Evolutionary conservation across 2,113 vertebrate genomes (phyloP), one percentile per base, ranked within the genome.

Genomic region (Protobothrops mucrosquamatus): DNA sequence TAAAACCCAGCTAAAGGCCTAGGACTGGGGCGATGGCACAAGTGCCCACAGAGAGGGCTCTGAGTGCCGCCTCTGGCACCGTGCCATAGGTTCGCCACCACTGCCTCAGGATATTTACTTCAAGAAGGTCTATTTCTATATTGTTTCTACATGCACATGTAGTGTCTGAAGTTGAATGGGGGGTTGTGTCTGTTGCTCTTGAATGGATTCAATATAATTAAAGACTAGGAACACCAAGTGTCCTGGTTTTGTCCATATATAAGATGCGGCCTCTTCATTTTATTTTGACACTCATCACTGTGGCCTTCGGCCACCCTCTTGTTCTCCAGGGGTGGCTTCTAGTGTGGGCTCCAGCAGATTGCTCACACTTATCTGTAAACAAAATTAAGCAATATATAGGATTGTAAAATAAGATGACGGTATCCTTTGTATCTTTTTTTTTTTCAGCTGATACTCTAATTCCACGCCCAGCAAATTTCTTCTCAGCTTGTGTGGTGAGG

Each of bases 381-480:
- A 52, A 86, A 34, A 52, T 43, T n/a, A 39, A 15, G 11, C 24
- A 89, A 20, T 34, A 61, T 59, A 43, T 55, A 61, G 51, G 43
- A 55, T n/a, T 7, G 55, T 61, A 85, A 64, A 91, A 64, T 26
- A 43, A 92, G 22, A 61, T 18, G 4, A 85, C 26, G 0, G 22
- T 20, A n/a, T 69, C 14, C 39, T 57, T 90, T 74, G 52, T 15
- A 69, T 22, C 4, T 59, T 26, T 20, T 18, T 29, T 26, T 56
- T 26, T 56, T 57, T 48, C 43, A 86, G 6, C 15, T 29, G 56
- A 64, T 90, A 56, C 43, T 39, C 23, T 52, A 51, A 69, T 89
- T 94, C 55, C 88, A 69, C 29, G 51, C 46, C 56, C 57, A 94
- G 52, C 34, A 26, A 81, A 46, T 94, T 94, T 92, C 81, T 74